Evolutionary conservation across 2,888 invertebrate genomes (phyloP).

Genomic region (Eueremaeus valkanovi): DNA sequence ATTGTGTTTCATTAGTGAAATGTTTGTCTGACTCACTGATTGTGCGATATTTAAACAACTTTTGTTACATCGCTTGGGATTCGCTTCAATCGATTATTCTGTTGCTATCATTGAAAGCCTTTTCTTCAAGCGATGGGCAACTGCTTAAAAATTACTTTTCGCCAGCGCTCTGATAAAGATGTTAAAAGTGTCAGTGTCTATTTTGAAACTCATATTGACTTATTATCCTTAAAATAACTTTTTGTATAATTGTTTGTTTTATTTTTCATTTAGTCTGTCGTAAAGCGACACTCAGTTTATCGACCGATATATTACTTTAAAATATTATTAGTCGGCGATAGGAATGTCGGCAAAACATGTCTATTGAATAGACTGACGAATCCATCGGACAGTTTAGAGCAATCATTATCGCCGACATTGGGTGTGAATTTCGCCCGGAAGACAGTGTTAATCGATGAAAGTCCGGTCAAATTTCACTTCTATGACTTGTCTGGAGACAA

Average conservation of each 20-base stretch:
- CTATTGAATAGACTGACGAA: not conserved
- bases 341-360: slow-evolving; percentile 26
- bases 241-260: not conserved
- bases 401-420: not conserved
- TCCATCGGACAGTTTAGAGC: not conserved
- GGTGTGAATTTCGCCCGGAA: slow-evolving; percentile 20
- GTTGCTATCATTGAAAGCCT: not conserved
- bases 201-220: too few relatives aligned
- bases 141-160: not conserved
- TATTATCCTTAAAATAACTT: not conserved
- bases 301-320: slow-evolving; percentile 25
- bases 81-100: not conserved
- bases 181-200: not conserved
- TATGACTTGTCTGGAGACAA: slow-evolving; percentile 7
- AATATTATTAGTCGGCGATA: slow-evolving; percentile 27
- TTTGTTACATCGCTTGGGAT: too few relatives aligned
- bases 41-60: too few relatives aligned
- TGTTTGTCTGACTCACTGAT: not conserved
- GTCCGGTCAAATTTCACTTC: slow-evolving; percentile 7
- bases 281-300: not conserved
- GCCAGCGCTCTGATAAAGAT: too few relatives aligned
- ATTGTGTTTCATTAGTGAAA: not conserved
- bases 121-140: not conserved
- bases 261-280: not conserved
- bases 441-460: not conserved